Evolutionary conservation across 1,140 invertebrate genomes (phyloP).

Genomic region (Globodera ellingtonae): DNA sequence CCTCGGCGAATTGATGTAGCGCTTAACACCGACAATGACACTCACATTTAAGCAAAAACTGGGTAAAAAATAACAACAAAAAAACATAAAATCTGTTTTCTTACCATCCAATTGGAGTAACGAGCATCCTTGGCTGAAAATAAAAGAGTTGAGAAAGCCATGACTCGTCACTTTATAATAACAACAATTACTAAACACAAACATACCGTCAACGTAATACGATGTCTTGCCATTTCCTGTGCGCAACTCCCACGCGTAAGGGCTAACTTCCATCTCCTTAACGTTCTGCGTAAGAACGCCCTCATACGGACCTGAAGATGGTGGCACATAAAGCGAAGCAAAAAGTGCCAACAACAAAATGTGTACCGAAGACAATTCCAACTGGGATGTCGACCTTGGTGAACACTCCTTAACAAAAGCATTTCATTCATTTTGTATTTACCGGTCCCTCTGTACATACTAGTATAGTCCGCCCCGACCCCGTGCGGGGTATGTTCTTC

Average conservation of each 20-base stretch:
- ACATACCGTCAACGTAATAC: conserved; percentile 15
- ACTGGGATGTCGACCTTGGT: conserved; percentile 37
- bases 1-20: conserved; percentile 32
- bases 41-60: too few species aligned
- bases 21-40: background rate
- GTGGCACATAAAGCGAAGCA: background rate
- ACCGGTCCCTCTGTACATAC: too few species aligned
- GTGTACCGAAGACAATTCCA: conserved; percentile 32
- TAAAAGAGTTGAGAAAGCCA: background rate
- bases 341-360: too few species aligned
- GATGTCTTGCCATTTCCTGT: conserved; percentile 2
- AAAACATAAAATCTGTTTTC: too few species aligned
- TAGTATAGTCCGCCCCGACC: too few species aligned
- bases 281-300: conserved; percentile 28
- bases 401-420: conserved; percentile 29
- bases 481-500: too few species aligned
- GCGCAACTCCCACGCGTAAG: conserved; percentile 34
- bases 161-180: too few species aligned
- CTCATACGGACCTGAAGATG: conserved; percentile 23
- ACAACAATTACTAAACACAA: background rate
- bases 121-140: conserved; percentile 26
- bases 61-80: too few species aligned
- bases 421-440: background rate
- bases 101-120: conserved; percentile 39
- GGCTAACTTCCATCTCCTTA: conserved; percentile 14